Base-by-base conservation (phyloP, 35 echinoderm and acorn worm species). In the Heliocidaris erythrogramma region DNA sequence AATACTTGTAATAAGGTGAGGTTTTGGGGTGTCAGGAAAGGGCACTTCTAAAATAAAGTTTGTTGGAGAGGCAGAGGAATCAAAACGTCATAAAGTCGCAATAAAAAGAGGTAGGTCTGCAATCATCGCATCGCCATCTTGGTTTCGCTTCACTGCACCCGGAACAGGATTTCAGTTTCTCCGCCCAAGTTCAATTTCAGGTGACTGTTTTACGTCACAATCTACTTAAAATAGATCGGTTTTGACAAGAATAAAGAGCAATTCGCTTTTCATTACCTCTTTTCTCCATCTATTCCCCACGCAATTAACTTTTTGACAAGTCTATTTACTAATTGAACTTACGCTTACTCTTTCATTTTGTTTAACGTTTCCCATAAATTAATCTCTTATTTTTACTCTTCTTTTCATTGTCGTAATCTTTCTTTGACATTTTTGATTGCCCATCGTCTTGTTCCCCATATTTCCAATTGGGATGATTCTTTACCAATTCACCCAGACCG, bases 171-270 rank as follows among this genome's bases (percentile, higher is more conserved):
- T 89, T 9, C 31, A 78, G 65, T 27, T 78, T 32, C 87, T 35
- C 87, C 87, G 87, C 87, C 87, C 87, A 89, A 89, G 87, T 89
- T 89, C 87, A 89, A 89, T 89, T 89, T 89, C 87, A 48, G 87
- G 87, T 89, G 87, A 89, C 87, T 21, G 87, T 48, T 48, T 89
- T 89, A 89, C 87, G 87, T 89, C 87, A 89, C 12, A 89, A 89
- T 47, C 4, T 47, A 89, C 31, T 89, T 89, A 89, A 89, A 48
- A 89, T 48, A 89, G 65, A 78, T 78, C 65, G n/a, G 17, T 78
- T 78, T 78, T 78, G 65, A 78, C 65, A 7, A 78, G 65, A 78
- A 78, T 78, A 27, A n/a, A 27, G 65, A 24, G 65, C 18, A 78
- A 7, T 27, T 78, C 65, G 27, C 21, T 27, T 78, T 24, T 27